phyloP scores from a whole-genome alignment of 2,888 invertebrate genomes.

The Melolontha melolontha region DNA sequence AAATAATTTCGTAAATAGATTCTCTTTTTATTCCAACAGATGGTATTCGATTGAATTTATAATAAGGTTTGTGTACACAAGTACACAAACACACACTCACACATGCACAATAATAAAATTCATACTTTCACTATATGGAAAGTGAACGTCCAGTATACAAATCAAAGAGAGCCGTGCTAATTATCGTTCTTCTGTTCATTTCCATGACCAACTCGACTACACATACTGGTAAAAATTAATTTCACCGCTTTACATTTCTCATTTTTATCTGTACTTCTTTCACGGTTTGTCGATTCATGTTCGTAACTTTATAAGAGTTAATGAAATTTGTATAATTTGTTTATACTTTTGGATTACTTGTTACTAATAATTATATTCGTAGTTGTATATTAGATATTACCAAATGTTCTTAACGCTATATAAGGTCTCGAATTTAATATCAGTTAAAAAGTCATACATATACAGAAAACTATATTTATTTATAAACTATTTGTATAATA shows the following conservation, averaged over 20 bases:
- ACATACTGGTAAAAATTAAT: slow-evolving; percentile 4
- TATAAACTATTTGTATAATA: too few relatives aligned
- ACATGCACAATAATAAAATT: slow-evolving; percentile 23
- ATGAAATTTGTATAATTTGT: too few relatives aligned
- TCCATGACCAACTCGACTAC: neutral
- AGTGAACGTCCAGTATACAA: slow-evolving; percentile 23
- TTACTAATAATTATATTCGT: too few relatives aligned
- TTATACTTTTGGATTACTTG: too few relatives aligned
- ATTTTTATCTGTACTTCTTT: slow-evolving; percentile 16
- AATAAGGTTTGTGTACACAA: slow-evolving; percentile 8
- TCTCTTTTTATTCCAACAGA: slow-evolving; percentile 23
- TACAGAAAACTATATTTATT: too few relatives aligned
- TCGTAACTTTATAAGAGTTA: neutral
- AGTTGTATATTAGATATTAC: too few relatives aligned
- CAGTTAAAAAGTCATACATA: too few relatives aligned
- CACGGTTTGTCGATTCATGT: too few relatives aligned
- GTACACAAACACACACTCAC: neutral
- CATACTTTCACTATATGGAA: slow-evolving; percentile 37
- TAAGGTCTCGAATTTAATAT: too few relatives aligned
- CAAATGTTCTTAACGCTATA: too few relatives aligned
- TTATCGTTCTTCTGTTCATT: slow-evolving; percentile 1
- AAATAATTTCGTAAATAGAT: slow-evolving; percentile 22
- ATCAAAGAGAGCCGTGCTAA: slow-evolving; percentile 23
- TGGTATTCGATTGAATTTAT: slow-evolving; percentile 28
- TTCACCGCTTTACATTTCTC: slow-evolving; percentile 13